Base-by-base conservation (phyloP, 2,888 invertebrate genomes). In the Formica aserva region DNA sequence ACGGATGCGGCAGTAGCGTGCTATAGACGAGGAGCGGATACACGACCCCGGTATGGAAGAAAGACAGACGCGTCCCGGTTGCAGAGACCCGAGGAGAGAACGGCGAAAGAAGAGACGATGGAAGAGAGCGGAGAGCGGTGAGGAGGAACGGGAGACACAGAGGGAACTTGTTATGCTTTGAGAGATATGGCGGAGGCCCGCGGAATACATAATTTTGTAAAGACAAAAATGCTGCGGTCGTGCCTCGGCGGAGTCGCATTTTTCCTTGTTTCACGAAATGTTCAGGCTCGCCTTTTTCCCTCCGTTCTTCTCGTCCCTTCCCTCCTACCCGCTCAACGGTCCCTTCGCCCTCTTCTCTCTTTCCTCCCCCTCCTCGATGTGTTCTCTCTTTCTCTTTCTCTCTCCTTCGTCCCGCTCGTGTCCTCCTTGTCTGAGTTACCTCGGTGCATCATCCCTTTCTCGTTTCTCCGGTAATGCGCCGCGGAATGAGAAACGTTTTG, bases 161-260 rank as follows among this genome's bases (percentile, higher is more conserved):
- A 92, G 92, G 92, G 92, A 94, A 94, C 94, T 94, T 94, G 94
- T 94, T 94, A 94, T 94, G 94, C 94, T 94, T 94, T 94, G 94
- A 94, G 94, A 94, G 94, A 94, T 94, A 94, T 93, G 93, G 92
- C 91, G 92, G 92, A 94, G 94, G 94, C 94, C 94, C 94, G 94
- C 92, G 92, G 94, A 95, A 95, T 95, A 95, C 94, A 94, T 94
- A 95, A 95, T 95, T 95, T 93, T 94, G 94, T 94, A 94, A 94
- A 94, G 94, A 95, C 94, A 94, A 95, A 95, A 94, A 95, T 94
- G 93, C 91, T 94, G 94, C 93, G 94, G 94, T 94, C 93, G 93
- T 94, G 92, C 92, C 92, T 92, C 92, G 92, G 92, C 90, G 91
- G 92, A 94, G 93, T 91, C 92, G 92, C 93, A 94, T 94, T 94